Base-by-base conservation (phyloP, 2,113 vertebrate species). In the Pimephales promelas region DNA sequence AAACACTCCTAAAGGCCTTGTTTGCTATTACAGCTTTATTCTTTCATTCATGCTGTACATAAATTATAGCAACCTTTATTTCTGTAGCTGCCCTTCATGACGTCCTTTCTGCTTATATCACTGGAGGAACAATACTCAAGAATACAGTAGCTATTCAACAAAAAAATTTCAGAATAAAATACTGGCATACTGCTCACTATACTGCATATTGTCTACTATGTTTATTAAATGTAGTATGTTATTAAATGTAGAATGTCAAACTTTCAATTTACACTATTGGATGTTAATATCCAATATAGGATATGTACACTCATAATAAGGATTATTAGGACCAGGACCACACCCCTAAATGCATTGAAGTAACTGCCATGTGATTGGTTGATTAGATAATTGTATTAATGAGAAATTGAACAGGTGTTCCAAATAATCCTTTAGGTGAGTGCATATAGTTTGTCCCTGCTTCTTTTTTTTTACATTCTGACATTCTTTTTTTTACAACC, bases 1-100 rank as follows among this genome's bases (percentile, higher is more conserved):
- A 70, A 71, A 70, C 31, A 40, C 13, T 71, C 79, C 22, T 82
- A 62, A 84, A 84, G 76, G 83, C 64, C 64, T 43, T 72, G 76
- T 73, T 84, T 73, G 40, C 68, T 40, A 14, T 79, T 71, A 40
- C 43, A 28, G 31, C 83, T 68, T 36, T 79, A 64, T 54, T 79
- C 61, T 49, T 70, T 56, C 49, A 68, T 47, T 81, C 24, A 72
- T 71, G 47, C 47, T 26, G 79, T 57, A 36, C 22, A 81, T 71
- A 54, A 71, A 57, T 40, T 43, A 72, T 57, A 28, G 36, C 36
- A 54, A 78, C 11, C 28, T 70, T 34, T 56, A 70, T 45, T 71
- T 71, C 10, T 43, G 68, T 24, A 71, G 68, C 68, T 71, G n/a
- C 45, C 40, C 68, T 71, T 71, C 11, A 24, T 71, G 40, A 24